Evolutionary conservation across 2,797 vertebrate species (phyloP), one percentile per base, ranked within the genome.

Genomic region (Delichon dasypus): DNA sequence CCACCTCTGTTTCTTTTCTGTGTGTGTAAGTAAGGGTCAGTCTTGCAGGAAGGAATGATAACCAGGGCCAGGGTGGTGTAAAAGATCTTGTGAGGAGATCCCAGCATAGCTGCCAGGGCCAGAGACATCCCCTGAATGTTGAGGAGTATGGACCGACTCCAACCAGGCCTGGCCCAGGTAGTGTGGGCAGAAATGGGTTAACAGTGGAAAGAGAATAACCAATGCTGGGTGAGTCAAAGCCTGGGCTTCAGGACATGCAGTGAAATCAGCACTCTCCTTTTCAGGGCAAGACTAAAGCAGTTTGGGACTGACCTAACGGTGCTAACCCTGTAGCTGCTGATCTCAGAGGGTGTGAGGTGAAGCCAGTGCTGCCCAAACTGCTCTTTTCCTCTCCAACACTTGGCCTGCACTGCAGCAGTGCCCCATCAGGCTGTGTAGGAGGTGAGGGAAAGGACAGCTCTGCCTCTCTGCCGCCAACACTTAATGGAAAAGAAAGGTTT

Each of bases 61-160:
- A 48, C 9, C 0, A 5, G 51, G 22, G 47, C 44, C 16, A 45
- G 61, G 58, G 20, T 9, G 30, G 25, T 16, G 21, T 45, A 16
- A 77, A 65, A 64, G 48, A 5, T 18, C 34, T 50, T 58, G 16
- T 53, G 70, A 86, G 76, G 70, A 55, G 32, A 71, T 67, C 5
- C 5, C 71, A 61, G 54, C 2, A 1, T 4, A n/a, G 42, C 23
- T 60, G 23, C 21, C 0, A 4, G 47, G 29, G 50, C 34, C 74
- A 7, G n/a, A n/a, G n/a, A n/a, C n/a, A n/a, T 30, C 26, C 50
- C 1, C 1, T 44, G 60, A 19, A 5, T 19, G 10, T 1, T n/a
- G 13, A 92, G 66, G 60, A 23, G 22, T n/a, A 19, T 1, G 60
- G 75, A 19, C 26, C 2, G 7, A 36, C n/a, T 47, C 32, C 13